Percentiles rank a stretch among this genome's conserved stretches.
Evolutionary conservation across 2,888 invertebrate species (phyloP).

Genomic region (Mythimna impura): DNA sequence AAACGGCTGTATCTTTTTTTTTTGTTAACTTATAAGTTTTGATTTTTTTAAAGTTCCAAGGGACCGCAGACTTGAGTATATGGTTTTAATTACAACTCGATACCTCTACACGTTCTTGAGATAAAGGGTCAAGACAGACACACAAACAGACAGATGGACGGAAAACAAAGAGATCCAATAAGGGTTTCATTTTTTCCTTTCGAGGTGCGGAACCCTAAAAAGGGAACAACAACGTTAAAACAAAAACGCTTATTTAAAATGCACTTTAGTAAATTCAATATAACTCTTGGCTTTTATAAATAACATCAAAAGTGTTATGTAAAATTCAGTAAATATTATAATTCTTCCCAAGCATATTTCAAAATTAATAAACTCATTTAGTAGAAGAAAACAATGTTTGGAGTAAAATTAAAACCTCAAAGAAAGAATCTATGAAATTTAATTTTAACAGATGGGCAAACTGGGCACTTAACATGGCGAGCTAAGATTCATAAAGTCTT

Average conservation of each 20-base stretch:
- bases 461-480: slow-evolving; percentile 25
- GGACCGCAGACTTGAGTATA: too few relatives aligned
- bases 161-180: too few relatives aligned
- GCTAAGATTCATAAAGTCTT: slow-evolving; percentile 60
- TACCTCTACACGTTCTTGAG: too few relatives aligned
- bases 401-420: slow-evolving; percentile 27
- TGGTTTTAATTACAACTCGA: too few relatives aligned
- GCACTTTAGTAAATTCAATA: slow-evolving; percentile 22
- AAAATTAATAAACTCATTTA: slow-evolving; percentile 51
- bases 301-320: slow-evolving; percentile 23
- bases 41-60: too few relatives aligned
- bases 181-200: too few relatives aligned
- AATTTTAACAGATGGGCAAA: slow-evolving; percentile 51
- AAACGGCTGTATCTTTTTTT: too few relatives aligned
- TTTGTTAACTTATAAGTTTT: too few relatives aligned
- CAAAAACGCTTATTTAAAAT: not conserved
- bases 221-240: too few relatives aligned
- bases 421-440: slow-evolving; percentile 51
- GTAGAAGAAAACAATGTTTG: slow-evolving; percentile 31
- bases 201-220: too few relatives aligned
- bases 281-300: slow-evolving; percentile 6
- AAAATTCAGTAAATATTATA: slow-evolving; percentile 30
- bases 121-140: too few relatives aligned
- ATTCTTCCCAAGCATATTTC: slow-evolving; percentile 30
- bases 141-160: too few relatives aligned